Evolutionary conservation across 2,113 vertebrate genomes (phyloP).

Genomic region (Phrynosoma platyrhinos): DNA sequence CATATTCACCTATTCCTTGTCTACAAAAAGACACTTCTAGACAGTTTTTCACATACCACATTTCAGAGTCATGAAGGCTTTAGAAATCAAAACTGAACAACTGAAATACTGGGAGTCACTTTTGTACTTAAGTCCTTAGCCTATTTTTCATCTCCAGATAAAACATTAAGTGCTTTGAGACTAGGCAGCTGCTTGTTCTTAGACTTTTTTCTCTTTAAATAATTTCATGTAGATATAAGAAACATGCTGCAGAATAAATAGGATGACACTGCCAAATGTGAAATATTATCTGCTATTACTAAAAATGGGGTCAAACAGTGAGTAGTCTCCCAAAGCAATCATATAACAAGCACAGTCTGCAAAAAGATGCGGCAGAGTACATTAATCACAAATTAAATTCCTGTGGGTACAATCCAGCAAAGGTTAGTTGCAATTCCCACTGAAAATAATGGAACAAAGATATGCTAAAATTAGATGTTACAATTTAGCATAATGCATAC

Average conservation of each 20-base stretch:
- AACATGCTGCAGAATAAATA: not conserved
- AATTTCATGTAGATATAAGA: not conserved
- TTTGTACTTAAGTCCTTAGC: not conserved
- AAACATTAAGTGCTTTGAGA: constrained; percentile 2
- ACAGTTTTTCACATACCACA: not conserved
- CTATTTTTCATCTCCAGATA: not conserved
- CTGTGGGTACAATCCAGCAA: not conserved
- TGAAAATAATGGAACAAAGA: not conserved
- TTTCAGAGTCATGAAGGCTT: not conserved
- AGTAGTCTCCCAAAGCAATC: not conserved
- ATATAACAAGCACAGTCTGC: not conserved
- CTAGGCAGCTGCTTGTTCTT: not conserved
- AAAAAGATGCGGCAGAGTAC: not conserved
- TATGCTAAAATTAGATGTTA: not conserved
- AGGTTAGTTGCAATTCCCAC: not conserved
- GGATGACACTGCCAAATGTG: not conserved
- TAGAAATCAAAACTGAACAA: not conserved
- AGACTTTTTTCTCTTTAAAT: not conserved
- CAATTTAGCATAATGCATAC: not conserved
- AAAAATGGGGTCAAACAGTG: not conserved
- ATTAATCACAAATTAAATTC: constrained; percentile 5
- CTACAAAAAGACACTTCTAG: not conserved
- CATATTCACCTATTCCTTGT: not conserved
- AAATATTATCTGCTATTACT: constrained; percentile 14
- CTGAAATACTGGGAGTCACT: not conserved